phyloP scores from a whole-genome alignment of 2,113 vertebrate species.

The Paramisgurnus dabryanus region DNA sequence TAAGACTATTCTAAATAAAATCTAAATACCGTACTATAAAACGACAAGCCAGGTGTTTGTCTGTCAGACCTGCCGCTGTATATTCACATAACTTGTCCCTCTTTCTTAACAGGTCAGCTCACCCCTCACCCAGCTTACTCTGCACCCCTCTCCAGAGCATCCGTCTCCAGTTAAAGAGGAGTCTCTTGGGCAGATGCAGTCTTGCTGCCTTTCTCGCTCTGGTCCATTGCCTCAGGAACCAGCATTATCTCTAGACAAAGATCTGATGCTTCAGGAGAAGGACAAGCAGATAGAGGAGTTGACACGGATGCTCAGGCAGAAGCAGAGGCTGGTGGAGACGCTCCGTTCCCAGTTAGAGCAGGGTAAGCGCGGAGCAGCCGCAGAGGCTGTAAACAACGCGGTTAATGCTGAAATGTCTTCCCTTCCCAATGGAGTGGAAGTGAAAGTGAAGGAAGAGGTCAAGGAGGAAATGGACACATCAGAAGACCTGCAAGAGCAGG shows the following conservation, averaged over 20 bases:
- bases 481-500: slow-evolving; percentile 58
- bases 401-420: slow-evolving; percentile 63
- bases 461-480: slow-evolving; percentile 63
- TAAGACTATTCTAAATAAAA: too few relatives aligned
- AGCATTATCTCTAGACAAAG: slow-evolving; percentile 78
- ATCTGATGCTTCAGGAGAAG: slow-evolving; percentile 97
- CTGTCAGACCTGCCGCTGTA: not conserved
- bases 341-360: slow-evolving; percentile 90
- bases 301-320: slow-evolving; percentile 92
- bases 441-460: slow-evolving; percentile 70
- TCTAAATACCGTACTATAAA: too few relatives aligned
- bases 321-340: slow-evolving; percentile 93
- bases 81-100: slow-evolving; percentile 2
- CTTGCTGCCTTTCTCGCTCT: slow-evolving; percentile 60
- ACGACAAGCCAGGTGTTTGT: not conserved
- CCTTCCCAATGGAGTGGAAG: slow-evolving; percentile 60
- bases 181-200: slow-evolving; percentile 51
- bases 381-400: slow-evolving; percentile 33
- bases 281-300: slow-evolving; percentile 95
- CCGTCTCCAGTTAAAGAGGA: slow-evolving; percentile 84
- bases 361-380: slow-evolving; percentile 71
- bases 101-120: slow-evolving; percentile 79
- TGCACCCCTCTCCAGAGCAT: slow-evolving; percentile 78
- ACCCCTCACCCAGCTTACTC: slow-evolving; percentile 88
- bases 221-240: slow-evolving; percentile 40